Evolutionary conservation across 2,797 vertebrate species (phyloP), one percentile per base, ranked within the genome.

Genomic region (Momotus momota): DNA sequence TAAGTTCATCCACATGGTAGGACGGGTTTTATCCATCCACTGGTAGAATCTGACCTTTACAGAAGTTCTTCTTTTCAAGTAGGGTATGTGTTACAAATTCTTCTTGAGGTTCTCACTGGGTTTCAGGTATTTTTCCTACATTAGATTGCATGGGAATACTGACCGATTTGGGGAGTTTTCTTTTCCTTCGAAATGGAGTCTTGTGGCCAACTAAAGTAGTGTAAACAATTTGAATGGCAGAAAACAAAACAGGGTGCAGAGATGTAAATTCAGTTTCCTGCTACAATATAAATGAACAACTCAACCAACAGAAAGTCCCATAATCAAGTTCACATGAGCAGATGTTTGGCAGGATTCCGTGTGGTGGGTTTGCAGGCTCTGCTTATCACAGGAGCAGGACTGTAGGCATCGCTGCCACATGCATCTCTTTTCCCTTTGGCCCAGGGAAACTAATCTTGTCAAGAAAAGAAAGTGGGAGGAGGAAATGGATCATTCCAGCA

Each of bases 311-410:
- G 77, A 55, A 62, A 94, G 78, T 21, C 58, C 57, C 1, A 0
- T 70, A 81, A 77, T 88, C 43, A 73, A 27, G 85, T 57, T 92
- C 77, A 64, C 66, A 43, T 15, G 79, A 90, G 87, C 72, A 73
- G 91, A 84, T 84, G 88, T 95, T 96, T 92, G 96, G 90, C 95
- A 90, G 82, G 64, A 57, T 83, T 85, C 78, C 67, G 48, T 0
- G 0, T 71, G 83, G 48, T 48, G 66, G 77, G 43, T 90, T 81
- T 94, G 87, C 66, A 62, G 38, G n/a, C 81, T 91, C 60, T 57
- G 86, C 81, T 96, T 96, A 96, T 94, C 95, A 58, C 55, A 74
- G 81, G 41, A 45, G 38, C 79, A 82, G 80, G 85, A 21, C 78
- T 82, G 73, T 23, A 81, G 61, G 85, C 90, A 89, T 91, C 90